Conservation (phyloP, 2,888 invertebrate genomes). For the Andrena flavipes region DNA sequence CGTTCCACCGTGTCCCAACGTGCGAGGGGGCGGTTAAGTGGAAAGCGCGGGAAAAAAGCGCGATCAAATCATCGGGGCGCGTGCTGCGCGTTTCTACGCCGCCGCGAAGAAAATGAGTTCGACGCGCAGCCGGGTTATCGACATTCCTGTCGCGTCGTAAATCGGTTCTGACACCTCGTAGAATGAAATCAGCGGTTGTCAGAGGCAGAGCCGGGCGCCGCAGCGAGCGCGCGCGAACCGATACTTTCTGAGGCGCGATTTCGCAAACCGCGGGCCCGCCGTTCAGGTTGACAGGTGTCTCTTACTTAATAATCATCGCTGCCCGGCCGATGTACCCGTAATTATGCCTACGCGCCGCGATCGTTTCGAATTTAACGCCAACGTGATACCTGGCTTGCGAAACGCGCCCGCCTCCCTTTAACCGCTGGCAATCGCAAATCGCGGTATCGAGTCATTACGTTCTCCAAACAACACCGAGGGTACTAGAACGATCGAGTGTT, state of each 20-base stretch:
- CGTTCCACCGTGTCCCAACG: background rate
- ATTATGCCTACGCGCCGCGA: slow-evolving; percentile 50
- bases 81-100: slow-evolving; percentile 39
- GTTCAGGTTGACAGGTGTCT: slow-evolving; percentile 59
- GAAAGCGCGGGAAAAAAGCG: slow-evolving; percentile 6
- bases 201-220: slow-evolving; percentile 51
- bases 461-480: background rate
- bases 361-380: slow-evolving; percentile 47
- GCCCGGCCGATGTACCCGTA: slow-evolving; percentile 22
- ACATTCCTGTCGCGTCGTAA: slow-evolving; percentile 78
- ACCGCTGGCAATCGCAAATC: background rate
- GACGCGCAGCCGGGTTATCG: slow-evolving; percentile 73
- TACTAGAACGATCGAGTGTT: background rate
- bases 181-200: slow-evolving; percentile 81
- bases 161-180: slow-evolving; percentile 76
- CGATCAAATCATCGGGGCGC: slow-evolving; percentile 20
- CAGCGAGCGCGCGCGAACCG: slow-evolving; percentile 2
- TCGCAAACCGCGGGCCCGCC: slow-evolving; percentile 49
- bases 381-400: slow-evolving; percentile 32
- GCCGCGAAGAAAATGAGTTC: slow-evolving; percentile 72
- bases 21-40: background rate
- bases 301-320: slow-evolving; percentile 61
- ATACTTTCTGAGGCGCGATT: slow-evolving; percentile 55
- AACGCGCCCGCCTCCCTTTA: slow-evolving; percentile 1
- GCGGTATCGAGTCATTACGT: background rate